phyloP scores from a whole-genome alignment of 2,888 invertebrate genomes.

The Drosophila yooni region DNA sequence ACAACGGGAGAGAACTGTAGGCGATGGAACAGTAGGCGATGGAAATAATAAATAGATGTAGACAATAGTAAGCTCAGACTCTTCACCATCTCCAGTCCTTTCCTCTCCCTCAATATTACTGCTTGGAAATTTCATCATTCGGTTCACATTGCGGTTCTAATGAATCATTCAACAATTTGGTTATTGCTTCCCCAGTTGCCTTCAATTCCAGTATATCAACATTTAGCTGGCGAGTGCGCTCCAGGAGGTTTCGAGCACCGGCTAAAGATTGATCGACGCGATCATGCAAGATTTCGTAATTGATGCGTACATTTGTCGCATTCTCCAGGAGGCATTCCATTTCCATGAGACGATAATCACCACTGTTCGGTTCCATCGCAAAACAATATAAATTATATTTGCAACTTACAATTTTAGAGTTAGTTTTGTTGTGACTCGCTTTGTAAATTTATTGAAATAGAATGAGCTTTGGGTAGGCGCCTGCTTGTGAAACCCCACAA shows the following conservation, averaged over 20 bases:
- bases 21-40: background rate
- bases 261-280: conserved; percentile 44
- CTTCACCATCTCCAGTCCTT: background rate
- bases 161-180: background rate
- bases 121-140: too few relatives aligned
- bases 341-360: conserved; percentile 15
- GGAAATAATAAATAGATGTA: background rate
- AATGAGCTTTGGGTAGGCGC: conserved; percentile 13
- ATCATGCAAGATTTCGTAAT: conserved; percentile 27
- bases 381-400: background rate
- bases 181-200: conserved; percentile 7
- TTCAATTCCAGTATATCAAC: conserved; percentile 40
- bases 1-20: background rate
- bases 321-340: conserved; percentile 57
- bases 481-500: conserved; percentile 9
- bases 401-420: conserved; percentile 3
- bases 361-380: conserved; percentile 39
- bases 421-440: background rate
- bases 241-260: conserved; percentile 25
- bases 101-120: background rate
- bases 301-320: conserved; percentile 41
- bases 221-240: conserved; percentile 28
- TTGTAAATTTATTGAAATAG: background rate
- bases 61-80: background rate
- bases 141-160: background rate